Conservation (phyloP, 2,113 vertebrate genomes). For the Barnardius zonarius region DNA sequence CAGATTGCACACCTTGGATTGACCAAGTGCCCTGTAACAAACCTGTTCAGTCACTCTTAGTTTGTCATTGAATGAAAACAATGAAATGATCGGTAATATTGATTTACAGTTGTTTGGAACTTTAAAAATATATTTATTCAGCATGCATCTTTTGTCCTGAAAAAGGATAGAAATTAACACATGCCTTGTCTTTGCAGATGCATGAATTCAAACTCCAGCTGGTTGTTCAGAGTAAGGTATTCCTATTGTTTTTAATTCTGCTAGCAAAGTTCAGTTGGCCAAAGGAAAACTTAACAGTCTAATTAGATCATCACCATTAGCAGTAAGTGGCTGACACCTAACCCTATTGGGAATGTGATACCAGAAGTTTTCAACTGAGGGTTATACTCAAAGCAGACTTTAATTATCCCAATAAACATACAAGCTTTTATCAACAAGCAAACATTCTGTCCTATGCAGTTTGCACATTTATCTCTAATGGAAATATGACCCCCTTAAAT, state of each 20-base stretch:
- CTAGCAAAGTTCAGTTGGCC: background rate
- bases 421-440: background rate
- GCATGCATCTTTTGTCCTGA: background rate
- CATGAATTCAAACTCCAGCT: background rate
- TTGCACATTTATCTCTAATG: background rate
- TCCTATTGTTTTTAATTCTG: background rate
- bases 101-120: background rate
- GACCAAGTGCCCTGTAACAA: background rate
- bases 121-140: background rate
- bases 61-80: background rate
- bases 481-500: background rate
- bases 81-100: background rate
- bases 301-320: constrained; percentile 29
- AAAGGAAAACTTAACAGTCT: background rate
- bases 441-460: background rate
- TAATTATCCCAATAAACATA: constrained; percentile 22
- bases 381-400: background rate
- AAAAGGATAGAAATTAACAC: background rate
- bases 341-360: background rate
- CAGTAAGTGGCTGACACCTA: background rate
- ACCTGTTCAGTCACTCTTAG: background rate
- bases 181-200: background rate
- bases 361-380: background rate
- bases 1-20: background rate
- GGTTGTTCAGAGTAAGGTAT: background rate